Percentiles rank a stretch among this genome's conserved stretches.
Evolutionary conservation across 2,888 invertebrate species (phyloP).

Genomic region (Proisotoma minuta): DNA sequence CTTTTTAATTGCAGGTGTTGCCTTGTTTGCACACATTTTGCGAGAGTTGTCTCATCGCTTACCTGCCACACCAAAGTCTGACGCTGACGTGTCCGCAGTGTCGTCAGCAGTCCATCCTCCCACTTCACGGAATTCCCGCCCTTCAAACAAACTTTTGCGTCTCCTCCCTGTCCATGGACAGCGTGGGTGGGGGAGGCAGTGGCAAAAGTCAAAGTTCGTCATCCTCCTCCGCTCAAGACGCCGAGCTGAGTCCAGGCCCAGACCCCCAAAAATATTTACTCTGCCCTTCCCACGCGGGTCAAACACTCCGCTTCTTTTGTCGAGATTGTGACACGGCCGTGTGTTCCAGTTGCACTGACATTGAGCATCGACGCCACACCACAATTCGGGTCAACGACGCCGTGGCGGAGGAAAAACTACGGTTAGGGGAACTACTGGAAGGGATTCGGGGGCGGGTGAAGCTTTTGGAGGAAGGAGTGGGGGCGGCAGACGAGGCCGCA

Average conservation of each 20-base stretch:
- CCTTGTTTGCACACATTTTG: slow-evolving; percentile 56
- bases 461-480: slow-evolving; percentile 46
- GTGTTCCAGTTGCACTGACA: slow-evolving; percentile 54
- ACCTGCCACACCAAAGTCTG: slow-evolving; percentile 54
- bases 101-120: slow-evolving; percentile 55
- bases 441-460: slow-evolving; percentile 48
- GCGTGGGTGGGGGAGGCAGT: slow-evolving; percentile 42
- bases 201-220: slow-evolving; percentile 9
- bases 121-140: slow-evolving; percentile 53
- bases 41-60: slow-evolving; percentile 52
- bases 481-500: slow-evolving; percentile 43
- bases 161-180: slow-evolving; percentile 51
- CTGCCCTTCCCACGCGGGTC: slow-evolving; percentile 48
- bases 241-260: slow-evolving; percentile 25
- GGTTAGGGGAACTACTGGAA: slow-evolving; percentile 47
- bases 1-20: slow-evolving; percentile 51
- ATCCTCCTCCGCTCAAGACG: slow-evolving; percentile 14
- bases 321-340: slow-evolving; percentile 55
- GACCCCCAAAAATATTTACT: slow-evolving; percentile 47
- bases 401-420: slow-evolving; percentile 51
- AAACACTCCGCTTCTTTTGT: slow-evolving; percentile 52
- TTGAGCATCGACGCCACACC: slow-evolving; percentile 53
- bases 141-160: slow-evolving; percentile 53
- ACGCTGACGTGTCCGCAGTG: slow-evolving; percentile 55
- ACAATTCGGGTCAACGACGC: slow-evolving; percentile 52